Evolutionary conservation across 2,797 vertebrate genomes (phyloP), one percentile per base, ranked within the genome.

Genomic region (Neomorphus geoffroyi): DNA sequence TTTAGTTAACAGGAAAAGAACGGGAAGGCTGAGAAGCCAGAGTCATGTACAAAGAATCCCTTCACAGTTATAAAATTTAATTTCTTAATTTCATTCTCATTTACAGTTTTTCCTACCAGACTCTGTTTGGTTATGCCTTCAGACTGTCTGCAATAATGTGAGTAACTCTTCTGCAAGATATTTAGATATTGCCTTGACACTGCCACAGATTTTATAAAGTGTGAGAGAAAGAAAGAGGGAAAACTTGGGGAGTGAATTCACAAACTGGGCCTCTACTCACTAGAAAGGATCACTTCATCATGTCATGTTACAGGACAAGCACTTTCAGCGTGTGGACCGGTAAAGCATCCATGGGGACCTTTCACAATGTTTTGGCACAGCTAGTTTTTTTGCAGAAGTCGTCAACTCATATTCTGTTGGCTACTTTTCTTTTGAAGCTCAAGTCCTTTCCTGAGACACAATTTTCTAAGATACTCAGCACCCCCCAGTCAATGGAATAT

Each of bases 101-200:
- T 83, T 84, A 91, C 95, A 66, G 27, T 8, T 87, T 77, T 85
- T 78, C 32, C 75, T 95, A 80, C 61, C 75, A 91, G 94, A 65
- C 78, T 18, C 18, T 54, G 50, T 88, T 92, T 94, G 57, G 60
- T 71, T 82, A 32, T 72, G 67, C 62, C 57, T 92, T 92, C 82
- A 80, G 39, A 88, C 50, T 78, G 75, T 26, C 50, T 83, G 18
- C 37, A 61, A 61, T 86, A 57, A 72, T 67, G 74, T 33, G 43
- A 83, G 46, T 51, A 87, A 83, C 48, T 73, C 45, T 67, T 77
- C 81, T 67, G 67, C 48, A 67, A 94, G 61, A 28, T 78, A 60
- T 93, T 92, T 87, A 73, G 32, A 2, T 26, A 57, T 57, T 88
- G n/a, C 73, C 67, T 87, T 57, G 51, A 53, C 81, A 78, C 28